Evolutionary conservation across 1,140 invertebrate species (phyloP), one percentile per base, ranked within the genome.

Genomic region (Schlechtendalia chinensis): DNA sequence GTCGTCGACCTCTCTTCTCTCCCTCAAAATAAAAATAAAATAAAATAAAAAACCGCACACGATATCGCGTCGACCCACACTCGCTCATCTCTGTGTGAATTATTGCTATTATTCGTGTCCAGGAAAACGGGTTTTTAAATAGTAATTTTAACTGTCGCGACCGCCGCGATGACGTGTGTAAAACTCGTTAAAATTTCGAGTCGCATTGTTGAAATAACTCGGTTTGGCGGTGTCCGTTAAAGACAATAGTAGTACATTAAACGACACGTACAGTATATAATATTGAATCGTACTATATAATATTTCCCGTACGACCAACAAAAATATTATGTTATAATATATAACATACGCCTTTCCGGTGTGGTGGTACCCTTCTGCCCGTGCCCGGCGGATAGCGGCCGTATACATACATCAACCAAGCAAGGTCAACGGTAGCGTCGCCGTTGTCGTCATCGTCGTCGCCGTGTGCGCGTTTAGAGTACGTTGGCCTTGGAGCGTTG

Each of bases 371-470:
- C 58, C 75, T 79, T 63, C 75, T 79, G 27, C 14, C 47, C 47
- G 27, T 16, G 5, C 47, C 39, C 47, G n/a, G n/a, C 32, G 75
- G 45, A 79, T 61, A 56, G 24, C 75, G 45, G 56, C 59, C 32
- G 32, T 39, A 8, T 3, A 39, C n/a, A 39, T 39, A 39, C 47
- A 61, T 4, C 75, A 58, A 32, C 29, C 75, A 39, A 63, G 56
- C 56, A 79, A 79, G 56, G 75, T 79, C 75, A 79, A 47, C 75
- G n/a, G 75, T 79, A 79, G 75, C 24, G 75, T 72, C 69, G 59
- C 59, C 47, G 11, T 14, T 50, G 47, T 50, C 47, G 47, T 39
- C 32, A 29, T 29, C 24, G 63, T 65, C 61, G 39, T 27, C 67
- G 67, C 47, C 69, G 69, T 72, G 69, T 72, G 58, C 39, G 39